A percentile compares a stretch with the other conserved stretches of the same genome.
phyloP scores from a whole-genome alignment of 1,140 invertebrate genomes.

The Portunus trituberculatus region DNA sequence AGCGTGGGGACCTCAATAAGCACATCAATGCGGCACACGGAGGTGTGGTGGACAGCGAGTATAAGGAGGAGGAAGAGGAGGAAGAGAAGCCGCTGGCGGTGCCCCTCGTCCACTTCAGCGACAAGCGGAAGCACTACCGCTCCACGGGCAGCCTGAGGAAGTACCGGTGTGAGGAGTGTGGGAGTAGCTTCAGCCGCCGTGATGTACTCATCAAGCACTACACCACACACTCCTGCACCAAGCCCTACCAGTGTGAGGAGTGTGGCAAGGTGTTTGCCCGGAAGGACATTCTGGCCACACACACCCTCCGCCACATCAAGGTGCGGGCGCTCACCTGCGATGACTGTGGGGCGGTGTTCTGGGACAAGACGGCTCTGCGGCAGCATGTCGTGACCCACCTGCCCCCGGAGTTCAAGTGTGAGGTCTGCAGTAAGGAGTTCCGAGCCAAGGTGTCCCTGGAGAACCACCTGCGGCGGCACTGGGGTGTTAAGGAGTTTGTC shows the following conservation, averaged over 20 bases:
- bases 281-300: neutral
- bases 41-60: neutral
- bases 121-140: neutral
- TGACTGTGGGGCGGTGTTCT: neutral
- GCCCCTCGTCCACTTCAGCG: neutral
- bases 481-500: too few species aligned
- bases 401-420: neutral
- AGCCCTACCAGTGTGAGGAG: slow-evolving; percentile 14
- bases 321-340: neutral
- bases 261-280: slow-evolving; percentile 25
- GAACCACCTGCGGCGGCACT: neutral
- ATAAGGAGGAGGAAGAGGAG: neutral
- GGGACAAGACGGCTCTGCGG: neutral
- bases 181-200: neutral
- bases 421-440: slow-evolving; percentile 38
- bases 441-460: neutral
- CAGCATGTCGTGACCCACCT: slow-evolving; percentile 1
- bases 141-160: neutral
- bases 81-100: neutral
- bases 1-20: neutral
- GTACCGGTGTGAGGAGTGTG: slow-evolving; percentile 24
- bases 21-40: neutral
- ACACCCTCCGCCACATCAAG: neutral
- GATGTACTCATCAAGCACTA: neutral
- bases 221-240: neutral